A percentile compares a stretch with the other conserved stretches of the same genome.
These are phyloP conservation scores for Pycnomerus fuliginosus DNA, from an alignment of 2,888 invertebrate species.

Conservation along the genomic window DNA sequence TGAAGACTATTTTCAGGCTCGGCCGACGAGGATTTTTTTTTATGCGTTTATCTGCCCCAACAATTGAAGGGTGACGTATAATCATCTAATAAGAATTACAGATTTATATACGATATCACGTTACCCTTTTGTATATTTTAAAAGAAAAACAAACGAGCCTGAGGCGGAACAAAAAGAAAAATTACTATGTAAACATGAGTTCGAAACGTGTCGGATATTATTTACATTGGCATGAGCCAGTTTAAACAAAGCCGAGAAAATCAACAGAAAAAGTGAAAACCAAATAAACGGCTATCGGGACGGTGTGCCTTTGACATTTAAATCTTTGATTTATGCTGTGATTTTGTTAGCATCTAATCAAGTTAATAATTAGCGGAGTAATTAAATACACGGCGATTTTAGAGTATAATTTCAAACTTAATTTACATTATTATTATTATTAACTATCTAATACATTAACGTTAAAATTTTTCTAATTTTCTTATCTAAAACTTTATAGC, in stretches of 20 bases:
- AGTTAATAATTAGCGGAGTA: no score
- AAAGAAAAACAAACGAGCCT: slow-evolving; percentile 32
- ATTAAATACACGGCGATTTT: no score
- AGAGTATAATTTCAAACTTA: no score
- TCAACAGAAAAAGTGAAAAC: slow-evolving; percentile 43
- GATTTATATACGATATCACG: no score
- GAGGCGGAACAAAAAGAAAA: slow-evolving; percentile 36
- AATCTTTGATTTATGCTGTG: no score
- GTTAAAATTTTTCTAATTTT: no score
- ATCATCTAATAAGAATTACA: no score
- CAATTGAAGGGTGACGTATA: neutral
- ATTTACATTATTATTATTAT: no score
- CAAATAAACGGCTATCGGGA: slow-evolving; percentile 34
- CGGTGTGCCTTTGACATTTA: slow-evolving; percentile 25
- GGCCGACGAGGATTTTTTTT: neutral
- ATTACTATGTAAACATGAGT: slow-evolving; percentile 36
- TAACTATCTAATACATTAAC: no score
- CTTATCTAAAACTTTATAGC: no score
- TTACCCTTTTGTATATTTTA: slow-evolving; percentile 32
- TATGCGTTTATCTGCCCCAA: neutral
- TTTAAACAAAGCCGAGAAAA: slow-evolving; percentile 41
- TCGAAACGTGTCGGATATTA: slow-evolving; percentile 37
- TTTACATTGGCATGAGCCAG: slow-evolving; percentile 42
- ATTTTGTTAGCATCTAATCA: no score
- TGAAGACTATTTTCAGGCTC: neutral